Base-by-base conservation (phyloP, 2,113 vertebrate species). In the Acanthochromis polyacanthus region DNA sequence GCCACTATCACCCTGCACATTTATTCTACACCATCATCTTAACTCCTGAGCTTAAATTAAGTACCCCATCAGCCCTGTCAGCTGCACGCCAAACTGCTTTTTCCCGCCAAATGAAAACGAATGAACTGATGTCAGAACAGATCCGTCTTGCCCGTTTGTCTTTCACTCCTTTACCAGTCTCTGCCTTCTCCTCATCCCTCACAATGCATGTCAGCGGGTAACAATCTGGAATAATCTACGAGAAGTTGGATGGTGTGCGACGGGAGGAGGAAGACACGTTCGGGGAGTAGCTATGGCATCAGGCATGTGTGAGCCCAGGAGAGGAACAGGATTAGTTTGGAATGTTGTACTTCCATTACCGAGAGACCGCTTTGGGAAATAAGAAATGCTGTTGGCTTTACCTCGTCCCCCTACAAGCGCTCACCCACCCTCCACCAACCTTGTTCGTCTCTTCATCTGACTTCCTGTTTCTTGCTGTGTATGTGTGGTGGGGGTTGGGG, bases 291-390 rank as follows among this genome's bases (percentile, higher is more conserved):
- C 83, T 68, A 40, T 23, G 68, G 25, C 19, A 57, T 46, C 25
- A 65, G 57, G 53, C 68, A 76, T 23, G 62, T 76, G 20, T 36
- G 60, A 83, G 23, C 83, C 88, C 85, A 15, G 48, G 79, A 85
- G 89, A 80, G 78, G 55, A 75, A 40, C 55, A 15, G 68, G 77
- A 83, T 90, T 81, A 83, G 40, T 89, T 83, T 64, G 78, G 81
- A 85, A 88, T 82, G 78, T 79, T 87, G 80, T 85, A 82, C 87
- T 86, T 91, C 84, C 83, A 87, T 91, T 85, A 90, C 46, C 20
- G 61, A 53, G 73, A 20, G 16, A 12, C 57, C 43, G 73, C 90
- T 86, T 25, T 87, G 88, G 90, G 88, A 83, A 88, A 86, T 81
- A 70, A 86, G 76, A 80, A 75, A 83, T 59, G 82, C 67, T 80